phyloP scores from a whole-genome alignment of 2,888 invertebrate species.

The Pachycephus smyrnensis region DNA sequence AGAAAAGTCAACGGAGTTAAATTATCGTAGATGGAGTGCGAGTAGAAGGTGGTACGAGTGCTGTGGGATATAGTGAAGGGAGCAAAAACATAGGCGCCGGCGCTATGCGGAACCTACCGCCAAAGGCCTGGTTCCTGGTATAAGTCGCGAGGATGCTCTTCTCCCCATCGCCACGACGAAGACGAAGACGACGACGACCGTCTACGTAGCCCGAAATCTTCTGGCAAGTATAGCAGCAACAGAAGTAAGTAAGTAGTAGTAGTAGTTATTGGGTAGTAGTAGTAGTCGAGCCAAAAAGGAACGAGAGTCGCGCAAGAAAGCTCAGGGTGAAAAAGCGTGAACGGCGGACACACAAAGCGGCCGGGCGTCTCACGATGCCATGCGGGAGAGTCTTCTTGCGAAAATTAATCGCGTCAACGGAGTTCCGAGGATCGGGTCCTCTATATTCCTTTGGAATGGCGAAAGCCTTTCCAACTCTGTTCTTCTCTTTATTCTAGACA shows the following conservation, averaged over 20 bases:
- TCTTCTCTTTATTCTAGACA: not conserved
- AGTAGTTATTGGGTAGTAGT: not conserved
- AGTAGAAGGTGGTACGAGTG: not conserved
- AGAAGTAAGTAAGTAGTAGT: conserved; percentile 15
- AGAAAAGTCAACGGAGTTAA: conserved; percentile 3
- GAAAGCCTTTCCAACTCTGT: not conserved
- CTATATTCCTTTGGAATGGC: not conserved
- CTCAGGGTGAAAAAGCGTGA: conserved; percentile 31
- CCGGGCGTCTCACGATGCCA: conserved; percentile 20
- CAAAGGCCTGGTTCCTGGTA: conserved; percentile 25
- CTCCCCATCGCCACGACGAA: not conserved
- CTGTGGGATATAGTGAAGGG: not conserved
- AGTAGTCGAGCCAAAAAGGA: conserved; percentile 22
- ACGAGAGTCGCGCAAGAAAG: conserved; percentile 6
- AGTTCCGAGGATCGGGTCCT: conserved; percentile 35
- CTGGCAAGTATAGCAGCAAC: conserved; percentile 9
- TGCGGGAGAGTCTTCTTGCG: conserved; percentile 37
- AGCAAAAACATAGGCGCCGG: conserved; percentile 62
- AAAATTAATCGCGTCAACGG: conserved; percentile 43
- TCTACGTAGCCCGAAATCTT: conserved; percentile 45
- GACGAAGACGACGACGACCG: conserved; percentile 1
- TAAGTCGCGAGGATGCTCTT: conserved; percentile 8
- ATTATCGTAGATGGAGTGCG: not conserved
- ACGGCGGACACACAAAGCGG: conserved; percentile 33
- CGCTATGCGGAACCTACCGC: conserved; percentile 49